Base-by-base conservation (phyloP, 23 tunicate genomes). In the Pegea sp. region DNA sequence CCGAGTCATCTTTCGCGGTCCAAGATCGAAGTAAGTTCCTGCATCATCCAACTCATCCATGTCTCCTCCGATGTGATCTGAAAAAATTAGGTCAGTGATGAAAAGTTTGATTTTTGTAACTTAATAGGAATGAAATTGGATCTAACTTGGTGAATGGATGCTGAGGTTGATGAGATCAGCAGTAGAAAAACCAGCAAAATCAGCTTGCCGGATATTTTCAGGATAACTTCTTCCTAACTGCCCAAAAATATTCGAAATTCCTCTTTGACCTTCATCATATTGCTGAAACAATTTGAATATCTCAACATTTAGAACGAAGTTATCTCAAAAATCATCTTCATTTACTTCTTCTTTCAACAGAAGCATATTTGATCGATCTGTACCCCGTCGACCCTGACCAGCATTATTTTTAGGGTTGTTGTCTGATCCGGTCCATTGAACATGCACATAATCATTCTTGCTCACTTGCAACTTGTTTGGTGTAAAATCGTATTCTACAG, bases 371-470 rank as follows among this genome's bases (percentile, higher is more conserved):
- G 58, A 49, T 42, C 86, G 42, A 33, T 87, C 97, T 1, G 88
- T 76, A 25, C 70, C 58, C 19, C 42, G 43, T 24, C 65, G 18
- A 2, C 97, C 97, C 29, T 70, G 88, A 19, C 97, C 97, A 50
- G 72, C 81, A 32, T 75, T 75, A 26, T 77, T 76, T 1, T 44
- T 22, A 2, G 89, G 89, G 32, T 87, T 87, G 30, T 48, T 60
- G 52, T 87, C 77, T 1, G 88, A 75, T 1, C 97, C 97, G 2
- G 97, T 87, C 89, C 89, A 76, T 42, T 87, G 90, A 34, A 64
- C 55, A 32, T 87, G 81, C 16, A 67, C 54, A 42, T 66, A 71
- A 18, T 33, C 30, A 33, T 62, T 52, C 7, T 42, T 23, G 38
- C 34, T 33, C 3, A 67, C 48, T 3, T 49, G 50, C 2, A 56